Conservation (phyloP, 2,888 invertebrate species). For the Netelia virgata region DNA sequence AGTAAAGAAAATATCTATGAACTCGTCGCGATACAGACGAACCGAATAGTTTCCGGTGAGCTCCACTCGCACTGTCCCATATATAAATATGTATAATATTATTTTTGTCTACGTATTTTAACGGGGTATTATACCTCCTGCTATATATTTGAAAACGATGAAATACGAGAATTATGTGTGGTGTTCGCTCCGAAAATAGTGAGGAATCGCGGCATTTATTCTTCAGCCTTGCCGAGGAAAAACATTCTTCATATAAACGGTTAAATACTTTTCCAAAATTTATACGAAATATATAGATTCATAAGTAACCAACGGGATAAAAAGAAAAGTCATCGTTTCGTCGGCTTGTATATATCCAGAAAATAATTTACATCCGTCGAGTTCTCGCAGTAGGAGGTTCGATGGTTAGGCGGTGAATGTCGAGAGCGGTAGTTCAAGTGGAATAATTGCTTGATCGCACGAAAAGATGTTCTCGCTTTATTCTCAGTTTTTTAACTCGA, state of each 20-base stretch:
- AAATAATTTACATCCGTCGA: slow-evolving; percentile 61
- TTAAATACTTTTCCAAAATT: not conserved
- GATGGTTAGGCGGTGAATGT: slow-evolving; percentile 27
- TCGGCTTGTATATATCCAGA: slow-evolving; percentile 65
- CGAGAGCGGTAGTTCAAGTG: slow-evolving; percentile 68
- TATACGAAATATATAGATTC: not conserved
- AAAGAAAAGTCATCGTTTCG: slow-evolving; percentile 58
- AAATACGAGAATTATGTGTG: slow-evolving; percentile 38
- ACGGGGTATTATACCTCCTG: slow-evolving; percentile 56
- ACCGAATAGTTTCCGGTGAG: slow-evolving; percentile 65
- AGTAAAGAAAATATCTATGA: slow-evolving; percentile 59
- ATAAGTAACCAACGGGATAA: slow-evolving; percentile 18
- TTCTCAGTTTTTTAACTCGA: not conserved
- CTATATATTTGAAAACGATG: slow-evolving; percentile 19
- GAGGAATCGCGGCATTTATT: slow-evolving; percentile 34
- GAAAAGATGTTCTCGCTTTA: slow-evolving; percentile 54
- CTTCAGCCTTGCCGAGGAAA: not conserved
- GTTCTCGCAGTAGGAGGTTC: slow-evolving; percentile 70
- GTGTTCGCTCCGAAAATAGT: slow-evolving; percentile 50
- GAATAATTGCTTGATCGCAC: slow-evolving; percentile 71
- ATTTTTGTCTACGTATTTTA: slow-evolving; percentile 38
- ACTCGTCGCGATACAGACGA: slow-evolving; percentile 56
- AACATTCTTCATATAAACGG: not conserved
- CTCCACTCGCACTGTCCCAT: slow-evolving; percentile 52
- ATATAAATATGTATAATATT: slow-evolving; percentile 37